Evolutionary conservation across 2,797 vertebrate genomes (phyloP).

Genomic region (Acestrorhynchus altus): DNA sequence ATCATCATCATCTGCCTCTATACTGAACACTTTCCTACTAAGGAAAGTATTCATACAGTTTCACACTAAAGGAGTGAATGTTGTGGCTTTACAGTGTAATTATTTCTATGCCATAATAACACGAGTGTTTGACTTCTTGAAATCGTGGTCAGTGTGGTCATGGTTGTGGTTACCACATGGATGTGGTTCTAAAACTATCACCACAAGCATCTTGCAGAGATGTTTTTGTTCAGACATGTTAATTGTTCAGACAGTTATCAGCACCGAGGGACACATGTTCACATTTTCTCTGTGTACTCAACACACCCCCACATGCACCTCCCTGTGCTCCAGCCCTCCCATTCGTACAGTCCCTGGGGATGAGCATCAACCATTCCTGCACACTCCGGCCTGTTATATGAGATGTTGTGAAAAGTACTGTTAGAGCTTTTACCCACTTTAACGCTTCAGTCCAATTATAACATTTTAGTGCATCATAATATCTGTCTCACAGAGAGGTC

Average conservation of each 20-base stretch:
- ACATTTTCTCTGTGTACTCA: not conserved
- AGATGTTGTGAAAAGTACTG: conserved; percentile 23
- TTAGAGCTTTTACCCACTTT: not conserved
- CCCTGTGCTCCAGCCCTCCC: not conserved
- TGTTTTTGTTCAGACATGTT: too few relatives aligned
- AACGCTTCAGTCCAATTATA: too few relatives aligned
- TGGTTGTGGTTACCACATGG: not conserved
- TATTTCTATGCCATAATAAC: not conserved
- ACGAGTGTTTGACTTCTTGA: not conserved
- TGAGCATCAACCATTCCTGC: conserved; percentile 32
- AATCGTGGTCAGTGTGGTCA: not conserved
- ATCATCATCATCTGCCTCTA: too few relatives aligned
- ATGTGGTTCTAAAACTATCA: not conserved
- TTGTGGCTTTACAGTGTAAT: not conserved
- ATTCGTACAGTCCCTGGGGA: not conserved
- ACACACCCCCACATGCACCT: conserved; percentile 4
- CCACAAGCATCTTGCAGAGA: not conserved
- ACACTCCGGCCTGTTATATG: not conserved
- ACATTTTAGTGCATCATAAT: too few relatives aligned
- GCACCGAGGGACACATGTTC: conserved; percentile 10
- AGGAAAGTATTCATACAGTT: too few relatives aligned
- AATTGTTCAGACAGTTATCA: conserved; percentile 16
- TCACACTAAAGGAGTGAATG: not conserved
- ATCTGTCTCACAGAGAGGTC: too few relatives aligned
- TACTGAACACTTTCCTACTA: not conserved